These are phyloP conservation scores for Drosophila lini DNA, from an alignment of 1,140 invertebrate species.

Conservation along the genomic window DNA sequence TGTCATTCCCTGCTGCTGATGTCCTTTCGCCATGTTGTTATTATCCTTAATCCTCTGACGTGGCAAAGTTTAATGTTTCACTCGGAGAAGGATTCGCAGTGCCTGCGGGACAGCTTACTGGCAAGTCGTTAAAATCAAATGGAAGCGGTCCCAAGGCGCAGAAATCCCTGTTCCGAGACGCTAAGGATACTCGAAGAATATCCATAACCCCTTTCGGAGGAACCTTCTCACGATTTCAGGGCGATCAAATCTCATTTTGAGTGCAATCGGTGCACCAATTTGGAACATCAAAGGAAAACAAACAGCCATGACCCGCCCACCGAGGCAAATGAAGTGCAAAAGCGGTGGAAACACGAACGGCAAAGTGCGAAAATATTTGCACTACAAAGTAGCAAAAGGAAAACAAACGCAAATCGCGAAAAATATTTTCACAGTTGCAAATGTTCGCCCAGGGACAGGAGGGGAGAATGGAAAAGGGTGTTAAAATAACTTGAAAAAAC, in stretches of 20 bases:
- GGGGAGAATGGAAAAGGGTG: neutral
- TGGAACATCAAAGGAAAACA: conserved; percentile 40
- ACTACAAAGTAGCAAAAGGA: conserved; percentile 46
- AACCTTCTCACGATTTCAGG: conserved; percentile 26
- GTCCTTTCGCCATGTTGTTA: conserved; percentile 16
- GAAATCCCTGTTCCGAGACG: conserved; percentile 1
- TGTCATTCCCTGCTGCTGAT: conserved; percentile 18
- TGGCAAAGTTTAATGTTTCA: conserved; percentile 56
- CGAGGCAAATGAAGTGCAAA: conserved; percentile 43
- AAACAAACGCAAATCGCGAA: conserved; percentile 33
- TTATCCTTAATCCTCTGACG: conserved; percentile 22
- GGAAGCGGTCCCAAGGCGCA: conserved; percentile 24
- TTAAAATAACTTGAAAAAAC: conserved; percentile 18
- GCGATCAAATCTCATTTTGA: conserved; percentile 34
- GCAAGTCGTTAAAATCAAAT: conserved; percentile 49
- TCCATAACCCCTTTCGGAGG: neutral
- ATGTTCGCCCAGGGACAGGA: conserved; percentile 10
- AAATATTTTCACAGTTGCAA: conserved; percentile 44
- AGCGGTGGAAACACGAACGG: conserved; percentile 3
- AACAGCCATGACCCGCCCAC: conserved; percentile 11
- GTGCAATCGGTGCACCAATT: conserved; percentile 52
- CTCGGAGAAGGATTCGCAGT: conserved; percentile 13
- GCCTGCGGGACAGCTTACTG: conserved; percentile 38
- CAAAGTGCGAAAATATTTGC: conserved; percentile 49
- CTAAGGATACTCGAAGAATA: neutral